Evolutionary conservation across 2,888 invertebrate species (phyloP).

Genomic region (Oscheius sp.): DNA sequence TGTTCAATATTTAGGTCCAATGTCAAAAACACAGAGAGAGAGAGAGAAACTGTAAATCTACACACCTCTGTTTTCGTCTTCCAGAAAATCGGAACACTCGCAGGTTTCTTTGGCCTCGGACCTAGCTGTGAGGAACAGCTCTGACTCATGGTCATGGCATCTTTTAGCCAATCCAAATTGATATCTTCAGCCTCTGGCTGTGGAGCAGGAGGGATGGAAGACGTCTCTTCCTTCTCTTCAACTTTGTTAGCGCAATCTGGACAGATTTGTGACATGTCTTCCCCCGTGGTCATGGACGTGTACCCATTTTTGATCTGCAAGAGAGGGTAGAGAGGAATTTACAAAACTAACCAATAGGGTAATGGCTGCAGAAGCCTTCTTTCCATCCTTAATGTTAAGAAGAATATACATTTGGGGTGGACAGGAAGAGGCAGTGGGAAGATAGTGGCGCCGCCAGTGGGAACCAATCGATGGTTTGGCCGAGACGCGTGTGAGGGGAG

Average conservation of each 20-base stretch:
- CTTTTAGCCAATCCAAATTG: too few species aligned
- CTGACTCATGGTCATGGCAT: not conserved
- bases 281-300: conserved; percentile 9
- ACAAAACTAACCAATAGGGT: conserved; percentile 13
- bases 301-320: conserved; percentile 34
- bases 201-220: not conserved
- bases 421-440: too few species aligned
- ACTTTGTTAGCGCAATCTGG: not conserved
- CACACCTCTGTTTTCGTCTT: too few species aligned
- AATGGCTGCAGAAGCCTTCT: conserved; percentile 15
- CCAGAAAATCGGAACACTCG: too few species aligned
- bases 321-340: not conserved
- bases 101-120: too few species aligned
- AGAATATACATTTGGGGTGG: conserved; percentile 26
- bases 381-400: conserved; percentile 22
- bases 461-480: too few species aligned
- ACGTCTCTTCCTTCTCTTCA: not conserved
- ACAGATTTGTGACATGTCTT: conserved; percentile 22
- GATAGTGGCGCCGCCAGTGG: too few species aligned
- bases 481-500: too few species aligned
- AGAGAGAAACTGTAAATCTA: too few species aligned
- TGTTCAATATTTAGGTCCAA: too few species aligned
- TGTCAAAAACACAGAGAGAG: too few species aligned
- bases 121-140: not conserved
- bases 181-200: not conserved